These are phyloP conservation scores for Sarcophaga rosellei DNA, from an alignment of 2,888 invertebrate genomes.

Conservation along the genomic window DNA sequence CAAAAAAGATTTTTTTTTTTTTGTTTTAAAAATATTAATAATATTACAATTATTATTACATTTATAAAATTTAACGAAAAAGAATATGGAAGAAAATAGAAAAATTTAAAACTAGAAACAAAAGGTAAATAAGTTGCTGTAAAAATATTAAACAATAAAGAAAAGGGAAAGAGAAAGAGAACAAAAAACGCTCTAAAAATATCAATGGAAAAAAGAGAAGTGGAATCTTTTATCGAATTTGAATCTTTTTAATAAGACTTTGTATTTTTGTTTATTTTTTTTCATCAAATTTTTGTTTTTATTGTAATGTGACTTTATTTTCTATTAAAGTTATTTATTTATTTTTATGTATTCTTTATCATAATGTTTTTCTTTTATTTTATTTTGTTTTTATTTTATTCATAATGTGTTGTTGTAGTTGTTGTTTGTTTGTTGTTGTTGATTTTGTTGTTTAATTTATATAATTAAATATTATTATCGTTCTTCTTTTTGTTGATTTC, in stretches of 20 bases:
- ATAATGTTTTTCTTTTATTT: conserved; percentile 62
- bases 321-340: conserved; percentile 67
- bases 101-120: conserved; percentile 28
- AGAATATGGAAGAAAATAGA: not conserved
- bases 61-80: not conserved
- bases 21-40: not conserved
- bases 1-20: conserved; percentile 7
- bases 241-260: conserved; percentile 12
- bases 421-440: conserved; percentile 31
- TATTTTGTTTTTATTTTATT: conserved; percentile 40
- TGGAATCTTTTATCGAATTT: conserved; percentile 34
- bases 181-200: conserved; percentile 10
- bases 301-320: conserved; percentile 73
- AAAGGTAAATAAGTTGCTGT: conserved; percentile 8
- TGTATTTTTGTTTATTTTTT: conserved; percentile 60
- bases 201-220: conserved; percentile 27
- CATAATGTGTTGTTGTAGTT: conserved; percentile 66
- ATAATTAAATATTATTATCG: conserved; percentile 77
- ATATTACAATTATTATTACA: not conserved
- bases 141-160: conserved; percentile 27
- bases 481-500: conserved; percentile 56
- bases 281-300: conserved; percentile 64
- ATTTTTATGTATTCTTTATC: conserved; percentile 69
- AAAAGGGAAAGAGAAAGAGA: not conserved
- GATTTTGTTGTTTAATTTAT: conserved; percentile 72